These are phyloP conservation scores for Erebia aethiops DNA, from an alignment of 2,888 invertebrate species.

Conservation along the genomic window DNA sequence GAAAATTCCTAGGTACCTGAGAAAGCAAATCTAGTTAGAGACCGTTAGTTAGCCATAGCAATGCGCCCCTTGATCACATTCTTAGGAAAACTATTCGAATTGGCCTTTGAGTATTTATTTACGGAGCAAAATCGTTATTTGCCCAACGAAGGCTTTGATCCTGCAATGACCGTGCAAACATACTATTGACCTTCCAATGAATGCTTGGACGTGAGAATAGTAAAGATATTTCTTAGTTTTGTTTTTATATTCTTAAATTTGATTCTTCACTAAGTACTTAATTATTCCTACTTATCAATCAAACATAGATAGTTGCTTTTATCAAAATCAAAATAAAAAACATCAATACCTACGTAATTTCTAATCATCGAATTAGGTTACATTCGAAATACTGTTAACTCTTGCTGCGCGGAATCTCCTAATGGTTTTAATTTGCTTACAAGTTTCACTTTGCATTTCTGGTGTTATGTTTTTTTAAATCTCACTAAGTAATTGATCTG, in stretches of 20 bases:
- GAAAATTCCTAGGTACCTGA: conserved; percentile 27
- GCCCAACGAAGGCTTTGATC: conserved; percentile 78
- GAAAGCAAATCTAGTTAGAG: conserved; percentile 60
- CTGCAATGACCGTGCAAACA: conserved; percentile 67
- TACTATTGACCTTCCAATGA: conserved; percentile 66
- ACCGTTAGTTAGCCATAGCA: conserved; percentile 63
- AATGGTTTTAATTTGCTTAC: too few relatives aligned
- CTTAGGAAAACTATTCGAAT: conserved; percentile 66
- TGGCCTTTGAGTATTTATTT: conserved; percentile 70
- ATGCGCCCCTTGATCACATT: conserved; percentile 60
- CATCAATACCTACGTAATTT: too few relatives aligned
- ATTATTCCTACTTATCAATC: too few relatives aligned
- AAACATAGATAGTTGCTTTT: too few relatives aligned
- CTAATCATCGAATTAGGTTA: too few relatives aligned
- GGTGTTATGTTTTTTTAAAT: too few relatives aligned
- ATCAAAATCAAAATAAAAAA: too few relatives aligned
- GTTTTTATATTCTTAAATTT: neutral
- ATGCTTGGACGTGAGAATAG: conserved; percentile 50
- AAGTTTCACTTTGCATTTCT: too few relatives aligned
- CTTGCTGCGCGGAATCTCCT: too few relatives aligned
- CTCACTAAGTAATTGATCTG: too few relatives aligned
- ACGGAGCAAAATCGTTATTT: conserved; percentile 79
- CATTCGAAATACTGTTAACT: too few relatives aligned
- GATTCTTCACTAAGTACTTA: too few relatives aligned
- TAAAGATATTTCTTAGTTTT: conserved; percentile 48